These are phyloP conservation scores for Clitarchus hookeri DNA, from an alignment of 2,888 invertebrate genomes.

Conservation along the genomic window DNA sequence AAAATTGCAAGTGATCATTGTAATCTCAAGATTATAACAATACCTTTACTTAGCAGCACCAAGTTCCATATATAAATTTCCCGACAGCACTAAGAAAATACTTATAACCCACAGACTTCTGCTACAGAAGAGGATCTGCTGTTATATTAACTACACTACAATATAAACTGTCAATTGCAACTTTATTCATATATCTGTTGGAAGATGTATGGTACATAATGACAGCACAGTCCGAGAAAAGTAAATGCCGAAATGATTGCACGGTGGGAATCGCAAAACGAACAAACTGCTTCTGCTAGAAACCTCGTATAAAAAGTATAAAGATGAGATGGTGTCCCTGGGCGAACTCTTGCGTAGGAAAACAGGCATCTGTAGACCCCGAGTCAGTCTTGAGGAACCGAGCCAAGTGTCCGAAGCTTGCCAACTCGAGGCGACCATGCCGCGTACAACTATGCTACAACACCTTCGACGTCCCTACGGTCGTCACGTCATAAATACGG, in stretches of 20 bases:
- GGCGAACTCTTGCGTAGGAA: not conserved
- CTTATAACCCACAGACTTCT: too few relatives aligned
- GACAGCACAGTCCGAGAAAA: not conserved
- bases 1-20: too few relatives aligned
- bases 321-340: not conserved
- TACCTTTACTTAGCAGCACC: too few relatives aligned
- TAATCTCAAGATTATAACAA: too few relatives aligned
- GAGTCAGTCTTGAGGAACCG: not conserved
- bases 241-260: not conserved
- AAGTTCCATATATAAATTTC: too few relatives aligned
- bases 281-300: not conserved
- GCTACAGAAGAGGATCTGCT: not conserved
- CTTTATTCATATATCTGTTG: not conserved
- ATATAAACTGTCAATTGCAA: not conserved
- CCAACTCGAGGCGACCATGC: too few relatives aligned
- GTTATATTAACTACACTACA: not conserved
- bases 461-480: not conserved
- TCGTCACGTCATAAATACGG: not conserved
- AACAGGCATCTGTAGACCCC: not conserved
- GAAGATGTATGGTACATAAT: slow-evolving; percentile 6
- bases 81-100: too few relatives aligned
- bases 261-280: not conserved
- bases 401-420: not conserved
- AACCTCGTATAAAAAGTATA: slow-evolving; percentile 14
- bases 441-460: not conserved